phyloP scores from a whole-genome alignment of 2,113 vertebrate species.

The Mungos mungo region DNA sequence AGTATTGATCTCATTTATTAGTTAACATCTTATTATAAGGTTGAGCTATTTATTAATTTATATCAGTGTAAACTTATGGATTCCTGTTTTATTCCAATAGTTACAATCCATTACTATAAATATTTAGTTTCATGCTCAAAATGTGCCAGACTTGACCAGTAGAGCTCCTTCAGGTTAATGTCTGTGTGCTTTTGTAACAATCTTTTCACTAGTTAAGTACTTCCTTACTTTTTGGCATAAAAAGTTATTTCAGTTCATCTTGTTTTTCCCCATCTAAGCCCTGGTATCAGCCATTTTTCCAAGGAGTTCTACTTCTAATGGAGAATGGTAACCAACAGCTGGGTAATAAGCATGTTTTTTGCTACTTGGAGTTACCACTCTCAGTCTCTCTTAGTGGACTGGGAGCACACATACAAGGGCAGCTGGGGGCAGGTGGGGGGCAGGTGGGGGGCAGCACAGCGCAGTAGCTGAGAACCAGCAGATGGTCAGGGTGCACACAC shows the following conservation, averaged over 20 bases:
- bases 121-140: background rate
- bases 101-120: background rate
- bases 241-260: background rate
- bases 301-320: background rate
- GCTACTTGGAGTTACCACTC: background rate
- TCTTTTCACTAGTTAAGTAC: background rate
- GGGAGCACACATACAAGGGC: background rate
- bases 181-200: background rate
- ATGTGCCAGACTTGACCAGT: background rate
- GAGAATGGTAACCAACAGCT: background rate
- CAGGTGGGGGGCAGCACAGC: background rate
- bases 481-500: too few species aligned
- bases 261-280: background rate
- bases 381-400: background rate
- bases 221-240: background rate
- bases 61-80: background rate
- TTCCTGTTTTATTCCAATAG: background rate
- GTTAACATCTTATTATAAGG: slow-evolving; percentile 9
- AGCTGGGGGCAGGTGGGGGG: background rate
- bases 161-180: background rate
- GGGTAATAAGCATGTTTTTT: background rate
- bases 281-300: background rate
- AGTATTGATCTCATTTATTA: background rate
- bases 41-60: background rate
- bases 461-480: background rate